Conservation (phyloP, 1,140 invertebrate species). For the Zaprionus nigranus region DNA sequence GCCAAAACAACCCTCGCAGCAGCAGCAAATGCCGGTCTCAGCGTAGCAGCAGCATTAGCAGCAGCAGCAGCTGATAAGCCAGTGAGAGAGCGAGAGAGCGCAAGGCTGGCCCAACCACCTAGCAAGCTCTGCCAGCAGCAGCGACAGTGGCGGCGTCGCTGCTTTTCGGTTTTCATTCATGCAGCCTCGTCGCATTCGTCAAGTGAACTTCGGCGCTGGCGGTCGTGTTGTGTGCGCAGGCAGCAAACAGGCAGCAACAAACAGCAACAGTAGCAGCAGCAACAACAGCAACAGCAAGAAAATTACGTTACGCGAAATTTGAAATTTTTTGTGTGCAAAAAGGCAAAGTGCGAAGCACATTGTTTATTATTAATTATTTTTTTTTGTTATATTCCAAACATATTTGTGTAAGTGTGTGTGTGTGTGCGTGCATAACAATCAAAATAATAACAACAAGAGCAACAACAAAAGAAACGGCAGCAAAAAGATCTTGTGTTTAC, state of each 20-base stretch:
- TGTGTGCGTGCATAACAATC: slow-evolving; percentile 52
- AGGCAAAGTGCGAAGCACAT: slow-evolving; percentile 40
- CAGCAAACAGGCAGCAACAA: slow-evolving; percentile 30
- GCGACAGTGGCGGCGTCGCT: slow-evolving; percentile 18
- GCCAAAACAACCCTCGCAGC: slow-evolving; percentile 66
- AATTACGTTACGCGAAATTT: slow-evolving; percentile 48
- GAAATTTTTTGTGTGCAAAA: slow-evolving; percentile 41
- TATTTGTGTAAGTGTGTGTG: slow-evolving; percentile 52
- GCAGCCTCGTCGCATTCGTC: slow-evolving; percentile 65
- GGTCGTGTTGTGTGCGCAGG: slow-evolving; percentile 73
- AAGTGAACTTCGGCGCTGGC: slow-evolving; percentile 80
- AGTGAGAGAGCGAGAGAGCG: slow-evolving; percentile 45
- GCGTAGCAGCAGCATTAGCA: slow-evolving; percentile 14
- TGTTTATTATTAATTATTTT: slow-evolving; percentile 51
- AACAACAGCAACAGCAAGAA: slow-evolving; percentile 21
- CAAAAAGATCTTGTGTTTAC: slow-evolving; percentile 15
- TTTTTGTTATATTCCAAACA: slow-evolving; percentile 41
- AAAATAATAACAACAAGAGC: slow-evolving; percentile 38
- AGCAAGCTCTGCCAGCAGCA: slow-evolving; percentile 21
- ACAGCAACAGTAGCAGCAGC: slow-evolving; percentile 22
- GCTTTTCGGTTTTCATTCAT: slow-evolving; percentile 67
- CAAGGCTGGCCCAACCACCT: slow-evolving; percentile 40
- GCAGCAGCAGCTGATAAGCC: slow-evolving; percentile 34
- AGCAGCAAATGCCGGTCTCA: slow-evolving; percentile 55
- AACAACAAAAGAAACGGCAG: slow-evolving; percentile 15